These are phyloP conservation scores for Lithobates pipiens DNA, from an alignment of 2,797 vertebrate species.

Conservation along the genomic window DNA sequence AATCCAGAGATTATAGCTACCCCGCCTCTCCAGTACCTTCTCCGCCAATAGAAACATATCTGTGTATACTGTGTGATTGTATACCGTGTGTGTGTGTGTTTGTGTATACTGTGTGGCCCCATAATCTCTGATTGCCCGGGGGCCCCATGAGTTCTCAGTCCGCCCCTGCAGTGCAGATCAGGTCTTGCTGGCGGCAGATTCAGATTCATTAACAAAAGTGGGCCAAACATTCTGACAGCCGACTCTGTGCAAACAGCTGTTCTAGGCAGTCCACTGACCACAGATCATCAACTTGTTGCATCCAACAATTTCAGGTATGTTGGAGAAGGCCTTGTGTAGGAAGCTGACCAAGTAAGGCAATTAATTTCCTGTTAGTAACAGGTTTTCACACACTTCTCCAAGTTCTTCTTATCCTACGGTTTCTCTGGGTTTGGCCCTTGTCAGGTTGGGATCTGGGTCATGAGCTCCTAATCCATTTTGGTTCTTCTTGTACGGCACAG, in stretches of 20 bases:
- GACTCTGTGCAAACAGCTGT: conserved; percentile 29
- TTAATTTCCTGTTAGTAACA: conserved; percentile 46
- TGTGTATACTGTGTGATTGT: no score
- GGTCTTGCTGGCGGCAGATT: conserved; percentile 19
- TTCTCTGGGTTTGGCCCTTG: background rate
- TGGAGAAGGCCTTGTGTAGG: conserved; percentile 15
- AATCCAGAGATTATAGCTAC: no score
- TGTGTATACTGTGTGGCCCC: no score
- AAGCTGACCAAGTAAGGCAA: conserved; percentile 23
- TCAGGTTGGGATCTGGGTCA: background rate
- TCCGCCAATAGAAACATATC: no score
- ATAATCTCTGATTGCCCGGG: no score
- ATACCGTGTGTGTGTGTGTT: no score
- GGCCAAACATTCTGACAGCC: conserved; percentile 5
- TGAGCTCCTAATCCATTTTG: background rate
- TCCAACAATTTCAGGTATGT: conserved; percentile 15
- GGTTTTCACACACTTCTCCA: conserved; percentile 35
- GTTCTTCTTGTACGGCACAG: background rate
- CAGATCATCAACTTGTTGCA: background rate
- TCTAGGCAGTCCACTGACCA: background rate
- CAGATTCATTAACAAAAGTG: background rate
- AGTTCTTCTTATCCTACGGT: background rate
- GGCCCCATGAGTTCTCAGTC: no score
- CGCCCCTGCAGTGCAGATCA: no score
- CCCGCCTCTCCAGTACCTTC: no score